Evolutionary conservation across 2,888 invertebrate genomes (phyloP), one percentile per base, ranked within the genome.

Genomic region (Sarcophaga rosellei): DNA sequence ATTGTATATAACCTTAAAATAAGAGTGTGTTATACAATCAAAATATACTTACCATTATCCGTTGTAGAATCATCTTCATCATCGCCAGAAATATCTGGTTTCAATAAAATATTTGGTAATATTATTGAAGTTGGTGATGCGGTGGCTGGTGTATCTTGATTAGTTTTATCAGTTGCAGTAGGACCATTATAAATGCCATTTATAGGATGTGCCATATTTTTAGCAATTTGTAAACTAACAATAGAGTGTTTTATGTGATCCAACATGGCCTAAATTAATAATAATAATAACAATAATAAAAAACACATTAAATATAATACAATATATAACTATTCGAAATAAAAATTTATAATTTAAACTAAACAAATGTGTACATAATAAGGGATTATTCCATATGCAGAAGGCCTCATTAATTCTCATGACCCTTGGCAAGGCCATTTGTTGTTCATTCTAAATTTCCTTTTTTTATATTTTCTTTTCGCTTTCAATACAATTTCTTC

Each of bases 221-320:
- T 99, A 90, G 99, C 98, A 93, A 99, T 99, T 95, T 99, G 99
- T 90, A 99, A 95, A 91, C 98, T 96, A 88, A 99, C 98, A 94
- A 99, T 99, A 91, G 99, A 97, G 95, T 99, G 99, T 94, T 99
- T 99, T 89, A 99, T 97, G 90, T 98, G 97, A 94, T 99, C 99
- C 93, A 99, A 95, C 96, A 99, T 97, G 87, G 95, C 96, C 96
- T 98, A 94, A 74, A 47, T 25, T 59, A 45, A 77, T 20, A n/a
- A 57, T 21, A 47, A 45, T 20, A n/a, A 57, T 21, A 47, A 45
- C 21, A 59, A 53, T 17, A 12, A n/a, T 57, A n/a, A 66, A 57
- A 0, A 53, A 35, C 3, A 44, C 5, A 66, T 66, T 63, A 1
- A 10, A 44, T n/a, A 6, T 1, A n/a, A n/a, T 20, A 12, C 11